phyloP scores from a whole-genome alignment of 1,140 invertebrate species.

The Lepidotrigona ventralis region DNA sequence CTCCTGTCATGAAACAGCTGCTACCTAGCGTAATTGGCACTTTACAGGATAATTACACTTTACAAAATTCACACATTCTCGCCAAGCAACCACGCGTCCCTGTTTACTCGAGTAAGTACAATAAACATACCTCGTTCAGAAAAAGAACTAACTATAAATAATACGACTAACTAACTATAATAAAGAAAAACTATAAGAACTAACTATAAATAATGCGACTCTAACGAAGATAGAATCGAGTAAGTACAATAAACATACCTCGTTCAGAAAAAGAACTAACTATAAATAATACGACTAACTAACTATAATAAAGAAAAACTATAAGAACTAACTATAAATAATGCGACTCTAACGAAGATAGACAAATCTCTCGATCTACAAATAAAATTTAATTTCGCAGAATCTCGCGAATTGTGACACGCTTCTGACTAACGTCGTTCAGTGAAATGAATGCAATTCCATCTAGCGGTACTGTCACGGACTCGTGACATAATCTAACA shows the following conservation, averaged over 20 bases:
- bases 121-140: not conserved
- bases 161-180: too few relatives aligned
- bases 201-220: too few relatives aligned
- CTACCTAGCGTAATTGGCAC: not conserved
- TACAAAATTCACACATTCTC: not conserved
- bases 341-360: not conserved
- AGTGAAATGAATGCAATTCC: not conserved
- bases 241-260: too few relatives aligned
- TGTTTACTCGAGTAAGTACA: not conserved
- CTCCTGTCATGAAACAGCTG: not conserved
- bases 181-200: too few relatives aligned
- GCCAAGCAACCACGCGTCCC: not conserved
- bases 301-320: too few relatives aligned
- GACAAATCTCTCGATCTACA: too few relatives aligned
- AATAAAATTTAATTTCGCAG: not conserved
- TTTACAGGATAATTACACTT: not conserved
- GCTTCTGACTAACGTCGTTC: too few relatives aligned
- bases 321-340: too few relatives aligned
- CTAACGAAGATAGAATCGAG: not conserved
- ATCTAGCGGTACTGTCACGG: not conserved
- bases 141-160: too few relatives aligned
- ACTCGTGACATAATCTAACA: not conserved
- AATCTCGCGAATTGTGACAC: not conserved
- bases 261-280: too few relatives aligned
- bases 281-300: too few relatives aligned